Conservation (phyloP, 2,888 invertebrate genomes). For the Drosophila prostipennis region DNA sequence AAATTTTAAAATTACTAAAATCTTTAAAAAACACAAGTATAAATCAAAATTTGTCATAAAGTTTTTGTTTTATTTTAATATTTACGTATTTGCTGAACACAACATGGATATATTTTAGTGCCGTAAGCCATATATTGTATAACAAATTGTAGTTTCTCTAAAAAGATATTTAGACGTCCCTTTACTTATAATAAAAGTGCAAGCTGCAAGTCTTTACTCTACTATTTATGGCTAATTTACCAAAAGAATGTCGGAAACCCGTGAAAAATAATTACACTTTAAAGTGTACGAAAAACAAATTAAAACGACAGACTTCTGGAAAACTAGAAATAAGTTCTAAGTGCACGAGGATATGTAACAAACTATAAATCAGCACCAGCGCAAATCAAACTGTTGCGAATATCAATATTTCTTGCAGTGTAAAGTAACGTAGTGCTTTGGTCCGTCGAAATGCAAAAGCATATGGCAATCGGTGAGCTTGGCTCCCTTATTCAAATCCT, state of each 20-base stretch:
- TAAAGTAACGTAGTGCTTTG: constrained; percentile 55
- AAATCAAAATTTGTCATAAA: not conserved
- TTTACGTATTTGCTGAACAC: constrained; percentile 25
- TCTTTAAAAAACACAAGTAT: not conserved
- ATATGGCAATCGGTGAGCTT: constrained; percentile 33
- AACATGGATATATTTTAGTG: constrained; percentile 11
- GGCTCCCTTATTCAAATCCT: constrained; percentile 9
- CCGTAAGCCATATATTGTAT: constrained; percentile 4
- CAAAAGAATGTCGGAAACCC: not conserved
- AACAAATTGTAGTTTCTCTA: constrained; percentile 5
- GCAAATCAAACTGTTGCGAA: constrained; percentile 16
- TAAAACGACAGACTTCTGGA: not conserved
- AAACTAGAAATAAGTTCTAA: not conserved
- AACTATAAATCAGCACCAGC: constrained; percentile 17
- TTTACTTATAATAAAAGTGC: constrained; percentile 14
- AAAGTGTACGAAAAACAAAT: not conserved
- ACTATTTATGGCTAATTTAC: constrained; percentile 7
- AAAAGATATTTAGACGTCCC: not conserved
- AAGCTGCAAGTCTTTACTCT: constrained; percentile 24
- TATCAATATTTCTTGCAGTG: constrained; percentile 21
- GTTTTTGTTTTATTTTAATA: constrained; percentile 12
- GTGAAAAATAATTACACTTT: not conserved
- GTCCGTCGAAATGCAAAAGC: constrained; percentile 63
- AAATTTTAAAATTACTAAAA: not conserved
- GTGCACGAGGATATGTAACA: constrained; percentile 29